Evolutionary conservation across 30 jellyfish, hydroid and myxozoan genomes (phyloP).

Genomic region (Aurelia coerulea): DNA sequence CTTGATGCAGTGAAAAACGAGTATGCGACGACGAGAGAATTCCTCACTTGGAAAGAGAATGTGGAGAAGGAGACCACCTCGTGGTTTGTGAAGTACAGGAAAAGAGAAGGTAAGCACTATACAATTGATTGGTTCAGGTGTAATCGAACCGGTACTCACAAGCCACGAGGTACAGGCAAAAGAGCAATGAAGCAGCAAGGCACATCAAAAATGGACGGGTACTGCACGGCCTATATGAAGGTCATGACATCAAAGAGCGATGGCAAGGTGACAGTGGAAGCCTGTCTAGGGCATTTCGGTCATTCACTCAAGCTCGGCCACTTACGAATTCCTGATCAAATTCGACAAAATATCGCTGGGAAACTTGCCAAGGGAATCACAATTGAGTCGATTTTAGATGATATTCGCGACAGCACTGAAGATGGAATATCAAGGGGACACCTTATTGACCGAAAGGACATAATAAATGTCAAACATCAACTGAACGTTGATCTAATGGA

Average conservation of each 20-base stretch:
- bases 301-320: not conserved
- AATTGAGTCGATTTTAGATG: conserved; percentile 18
- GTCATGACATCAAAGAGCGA: conserved; percentile 7
- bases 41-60: not conserved
- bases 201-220: conserved; percentile 43
- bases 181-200: conserved; percentile 67
- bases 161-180: conserved; percentile 44
- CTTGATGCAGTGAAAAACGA: not conserved
- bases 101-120: conserved; percentile 16
- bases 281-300: conserved; percentile 28
- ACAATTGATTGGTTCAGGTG: conserved; percentile 47
- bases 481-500: conserved; percentile 50
- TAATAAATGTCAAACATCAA: conserved; percentile 37
- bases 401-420: conserved; percentile 3
- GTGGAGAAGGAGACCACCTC: conserved; percentile 23
- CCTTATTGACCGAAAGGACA: not conserved
- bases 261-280: conserved; percentile 30
- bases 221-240: conserved; percentile 19
- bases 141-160: conserved; percentile 25
- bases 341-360: too few relatives aligned
- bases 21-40: not conserved
- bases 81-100: conserved; percentile 41
- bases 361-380: not conserved
- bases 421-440: conserved; percentile 4
- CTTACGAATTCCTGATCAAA: too few relatives aligned